These are phyloP conservation scores for Oligia latruncula DNA, from an alignment of 2,888 invertebrate species.

Conservation along the genomic window DNA sequence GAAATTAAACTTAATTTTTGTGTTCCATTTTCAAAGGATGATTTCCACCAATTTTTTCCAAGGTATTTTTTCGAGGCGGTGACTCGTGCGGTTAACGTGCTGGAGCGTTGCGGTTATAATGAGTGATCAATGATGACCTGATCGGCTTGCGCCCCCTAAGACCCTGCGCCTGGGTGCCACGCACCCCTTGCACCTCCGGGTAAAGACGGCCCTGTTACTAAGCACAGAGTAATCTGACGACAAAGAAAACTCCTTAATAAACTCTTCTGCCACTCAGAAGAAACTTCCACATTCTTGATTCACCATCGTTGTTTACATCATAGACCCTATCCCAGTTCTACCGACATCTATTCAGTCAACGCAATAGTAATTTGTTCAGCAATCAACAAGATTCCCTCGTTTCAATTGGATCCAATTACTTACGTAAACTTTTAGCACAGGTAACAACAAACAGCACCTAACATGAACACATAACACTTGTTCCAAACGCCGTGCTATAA, in stretches of 20 bases:
- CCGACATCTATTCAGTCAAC: constrained; percentile 34
- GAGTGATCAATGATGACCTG: no score
- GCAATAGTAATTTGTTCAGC: constrained; percentile 41
- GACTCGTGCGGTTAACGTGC: no score
- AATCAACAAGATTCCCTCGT: constrained; percentile 35
- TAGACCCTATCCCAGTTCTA: constrained; percentile 16
- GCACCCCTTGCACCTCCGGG: no score
- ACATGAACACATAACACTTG: constrained; percentile 35
- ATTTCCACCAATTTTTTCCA: no score
- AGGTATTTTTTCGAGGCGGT: no score
- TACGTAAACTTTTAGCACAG: constrained; percentile 39
- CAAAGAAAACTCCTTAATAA: not conserved
- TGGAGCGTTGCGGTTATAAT: no score
- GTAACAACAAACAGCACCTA: constrained; percentile 22
- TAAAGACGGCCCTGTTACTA: no score
- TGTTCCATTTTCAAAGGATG: no score
- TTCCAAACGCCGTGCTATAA: constrained; percentile 49
- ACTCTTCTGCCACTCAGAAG: not conserved
- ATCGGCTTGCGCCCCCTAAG: no score
- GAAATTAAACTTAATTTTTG: no score
- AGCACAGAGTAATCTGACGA: not conserved
- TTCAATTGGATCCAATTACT: constrained; percentile 55
- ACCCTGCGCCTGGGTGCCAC: no score
- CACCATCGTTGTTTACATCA: constrained; percentile 24
- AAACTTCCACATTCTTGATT: constrained; percentile 5